Conservation (phyloP, 2,797 vertebrate genomes). For the Pygocentrus nattereri region DNA sequence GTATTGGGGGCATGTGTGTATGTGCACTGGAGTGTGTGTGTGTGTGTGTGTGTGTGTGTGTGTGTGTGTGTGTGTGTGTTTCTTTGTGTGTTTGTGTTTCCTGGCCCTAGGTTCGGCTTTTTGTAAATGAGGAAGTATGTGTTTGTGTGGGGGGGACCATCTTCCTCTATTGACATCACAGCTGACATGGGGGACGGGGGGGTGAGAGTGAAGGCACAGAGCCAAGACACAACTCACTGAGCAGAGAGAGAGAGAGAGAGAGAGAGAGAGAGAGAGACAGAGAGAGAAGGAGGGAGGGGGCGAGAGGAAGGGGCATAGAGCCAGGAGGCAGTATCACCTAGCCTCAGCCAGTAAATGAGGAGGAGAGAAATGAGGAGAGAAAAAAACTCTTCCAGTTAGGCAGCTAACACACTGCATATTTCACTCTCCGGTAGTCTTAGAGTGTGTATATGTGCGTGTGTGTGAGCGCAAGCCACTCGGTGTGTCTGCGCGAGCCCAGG, state of each 20-base stretch:
- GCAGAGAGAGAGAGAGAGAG: constrained; percentile 32
- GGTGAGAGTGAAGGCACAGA: not conserved
- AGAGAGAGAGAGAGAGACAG: constrained; percentile 25
- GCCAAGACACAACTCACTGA: constrained; percentile 11
- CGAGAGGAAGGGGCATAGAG: constrained; percentile 47
- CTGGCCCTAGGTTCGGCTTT: constrained; percentile 55
- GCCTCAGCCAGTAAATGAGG: constrained; percentile 30
- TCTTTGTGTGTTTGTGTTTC: constrained; percentile 57
- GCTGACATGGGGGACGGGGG: constrained; percentile 57
- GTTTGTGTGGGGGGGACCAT: constrained; percentile 14
- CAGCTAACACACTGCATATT: not conserved
- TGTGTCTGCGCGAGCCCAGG: constrained; percentile 67
- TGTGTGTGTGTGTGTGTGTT: constrained; percentile 37
- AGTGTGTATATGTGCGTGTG: constrained; percentile 29
- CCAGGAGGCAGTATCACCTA: constrained; percentile 58
- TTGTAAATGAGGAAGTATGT: constrained; percentile 64
- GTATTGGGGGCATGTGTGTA: not conserved
- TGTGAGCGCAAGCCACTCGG: constrained; percentile 43
- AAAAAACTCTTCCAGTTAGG: constrained; percentile 37
- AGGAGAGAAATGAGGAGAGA: constrained; percentile 37
- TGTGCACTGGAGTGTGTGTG: constrained; percentile 21
- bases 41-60: constrained; percentile 12
- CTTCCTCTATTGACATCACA: constrained; percentile 60
- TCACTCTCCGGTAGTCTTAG: constrained; percentile 30
- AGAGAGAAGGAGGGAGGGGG: constrained; percentile 19